Evolutionary conservation across 2,888 invertebrate genomes (phyloP).

Genomic region (Terebella lapidaria): DNA sequence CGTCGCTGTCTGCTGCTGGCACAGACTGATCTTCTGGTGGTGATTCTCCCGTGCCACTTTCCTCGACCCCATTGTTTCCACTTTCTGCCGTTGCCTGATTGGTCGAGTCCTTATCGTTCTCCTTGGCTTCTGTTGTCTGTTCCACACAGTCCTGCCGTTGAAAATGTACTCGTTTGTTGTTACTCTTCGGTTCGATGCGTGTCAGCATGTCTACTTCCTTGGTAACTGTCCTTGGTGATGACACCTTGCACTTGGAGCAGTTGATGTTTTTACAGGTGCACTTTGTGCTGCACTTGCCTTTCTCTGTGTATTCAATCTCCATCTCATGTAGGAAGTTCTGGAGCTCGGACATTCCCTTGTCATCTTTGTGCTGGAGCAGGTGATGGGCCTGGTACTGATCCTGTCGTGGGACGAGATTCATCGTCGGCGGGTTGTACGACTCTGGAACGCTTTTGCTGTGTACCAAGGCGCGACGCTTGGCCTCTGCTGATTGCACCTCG

Average conservation of each 20-base stretch:
- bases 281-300: constrained; percentile 12
- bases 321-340: constrained; percentile 14
- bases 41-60: too few relatives aligned
- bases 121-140: background rate
- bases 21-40: too few relatives aligned
- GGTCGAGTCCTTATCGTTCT: too few relatives aligned
- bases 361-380: constrained; percentile 17
- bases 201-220: background rate
- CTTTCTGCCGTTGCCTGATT: too few relatives aligned
- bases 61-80: too few relatives aligned
- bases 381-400: constrained; percentile 16
- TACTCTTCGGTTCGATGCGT: background rate
- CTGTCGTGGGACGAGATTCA: constrained; percentile 11
- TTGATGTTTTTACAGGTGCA: constrained; percentile 9
- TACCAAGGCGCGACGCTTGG: background rate
- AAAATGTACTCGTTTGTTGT: constrained; percentile 14
- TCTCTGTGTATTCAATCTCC: constrained; percentile 4
- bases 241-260: constrained; percentile 9
- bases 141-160: constrained; percentile 6
- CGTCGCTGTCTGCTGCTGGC: too few relatives aligned
- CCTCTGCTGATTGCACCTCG: too few relatives aligned
- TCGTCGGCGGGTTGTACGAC: background rate
- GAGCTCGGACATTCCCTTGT: constrained; percentile 13
- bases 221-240: background rate
- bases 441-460: background rate